Evolutionary conservation across 2,888 invertebrate genomes (phyloP), one percentile per base, ranked within the genome.

Genomic region (Rugalucina vietnamica): DNA sequence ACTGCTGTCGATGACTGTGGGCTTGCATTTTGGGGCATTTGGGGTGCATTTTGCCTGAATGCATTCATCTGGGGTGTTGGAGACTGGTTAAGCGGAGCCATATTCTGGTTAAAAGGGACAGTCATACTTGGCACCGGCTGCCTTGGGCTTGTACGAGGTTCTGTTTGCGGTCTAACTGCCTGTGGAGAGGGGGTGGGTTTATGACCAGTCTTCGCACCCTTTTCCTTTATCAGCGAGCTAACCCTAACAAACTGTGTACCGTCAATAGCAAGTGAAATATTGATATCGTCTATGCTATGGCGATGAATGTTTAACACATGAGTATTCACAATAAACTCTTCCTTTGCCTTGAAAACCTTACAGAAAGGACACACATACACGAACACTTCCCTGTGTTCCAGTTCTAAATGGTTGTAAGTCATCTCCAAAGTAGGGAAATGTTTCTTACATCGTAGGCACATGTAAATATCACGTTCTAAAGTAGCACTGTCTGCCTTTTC

Each of bases 391-490:
- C 86, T 84, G 78, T 93, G 93, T 54, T 90, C 87, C 8, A 83
- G 77, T 83, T 92, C 91, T 5, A 93, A 79, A 85, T 93, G 93
- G 32, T 89, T 87, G 77, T 91, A 92, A 8, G 91, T 92, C 54
- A 85, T 90, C 54, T 91, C 90, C 34, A 93, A 72, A 5, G 91
- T 91, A 18, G 92, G 91, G 88, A 92, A 88, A 74, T 92, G 92
- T 18, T 88, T 80, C 70, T 91, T 87, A 76, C 93, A 93, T 75
- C 90, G 90, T n/a, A 91, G 88, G 70, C 93, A 93, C 87, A 91
- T 92, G 80, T 91, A 92, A 72, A 93, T 91, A 74, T 93, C 92
- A 43, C 91, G 90, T 77, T 93, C 93, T 54, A 92, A 85, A 36
- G 88, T 84, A 29, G 86, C 87, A 50, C 89, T 88, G 71, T 90